Evolutionary conservation across 1,140 invertebrate species (phyloP), one percentile per base, ranked within the genome.

Genomic region (Gerris buenoi): DNA sequence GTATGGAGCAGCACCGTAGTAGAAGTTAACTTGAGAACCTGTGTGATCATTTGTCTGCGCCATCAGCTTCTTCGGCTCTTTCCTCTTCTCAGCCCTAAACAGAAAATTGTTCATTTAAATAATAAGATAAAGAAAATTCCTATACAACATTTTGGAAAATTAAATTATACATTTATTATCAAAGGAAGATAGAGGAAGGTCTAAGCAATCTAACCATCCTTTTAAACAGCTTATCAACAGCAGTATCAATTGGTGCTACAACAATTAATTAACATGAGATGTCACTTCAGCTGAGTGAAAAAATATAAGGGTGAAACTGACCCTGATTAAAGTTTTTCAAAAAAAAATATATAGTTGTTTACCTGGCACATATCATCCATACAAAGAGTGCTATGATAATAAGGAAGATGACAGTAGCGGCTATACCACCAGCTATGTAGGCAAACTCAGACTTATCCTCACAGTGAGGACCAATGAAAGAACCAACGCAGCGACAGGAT

Each of bases 361-460:
- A 89, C 86, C 89, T 88, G 46, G 91, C 91, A 77, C 93, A 96
- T 73, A 96, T 96, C 93, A 96, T 96, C 93, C 93, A 96, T 64
- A 96, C 91, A 18, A 96, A 84, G 46, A 96, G 81, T 2, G 94
- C 91, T 67, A 95, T 86, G 72, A 96, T 86, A 69, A 96, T 95
- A 68, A 95, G 88, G 72, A 95, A 87, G 68, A 94, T 89, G 25
- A 95, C 92, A 15, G 89, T 88, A 22, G 89, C 91, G 26, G 93
- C 90, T 68, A 95, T 93, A 22, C 93, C 93, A 14, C 91, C 91
- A 25, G 91, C 92, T 68, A 95, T 93, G 76, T 95, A 96, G 2
- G 93, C 91, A 76, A 96, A 95, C 73, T 95, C 90, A 0, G 91
- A 93, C 75, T 95, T 95, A 72, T 93, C 90, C 2, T 87, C 83